Base-by-base conservation (phyloP, 2,888 invertebrate genomes). In the Chironomus tentans region DNA sequence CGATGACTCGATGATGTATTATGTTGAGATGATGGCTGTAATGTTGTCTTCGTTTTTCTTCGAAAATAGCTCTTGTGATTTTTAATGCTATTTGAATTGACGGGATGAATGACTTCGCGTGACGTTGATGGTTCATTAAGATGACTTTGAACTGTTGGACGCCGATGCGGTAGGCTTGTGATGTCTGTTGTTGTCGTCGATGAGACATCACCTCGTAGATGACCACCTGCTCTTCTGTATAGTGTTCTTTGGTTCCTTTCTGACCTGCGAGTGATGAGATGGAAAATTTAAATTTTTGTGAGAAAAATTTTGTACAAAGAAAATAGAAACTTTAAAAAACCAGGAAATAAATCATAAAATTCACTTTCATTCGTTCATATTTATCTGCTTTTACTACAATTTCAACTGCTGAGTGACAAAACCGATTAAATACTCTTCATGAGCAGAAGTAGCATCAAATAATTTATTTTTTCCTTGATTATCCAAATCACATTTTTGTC, bases 141-240 rank as follows among this genome's bases (percentile, higher is more conserved):
- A 79, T 65, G 65, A 65, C 22, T 24, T 65, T 80, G 75, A 81
- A 48, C 75, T 75, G 46, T 71, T 65, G 70, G 61, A 77, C 46
- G 38, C n/a, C 10, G n/a, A 69, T 24, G 56, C 68, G 3, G 10
- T 38, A 10, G 21, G 38, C 10, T 65, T 80, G 75, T 81, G 47
- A 75, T 75, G 38, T 71, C 68, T 74, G 61, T 77, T 50, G 38
- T 18, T 13, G n/a, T 70, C 7, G 21, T 18, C 22, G 72, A 72
- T 62, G 80, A 79, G 74, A 80, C 79, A 3, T 80, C 78, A 77
- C 83, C 82, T 77, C 83, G 83, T 77, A 91, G 84, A 80, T 91
- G 91, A 69, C 91, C 92, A 61, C 90, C 91, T 79, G 90, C 88
- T 77, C 91, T 84, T 77, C 90, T 86, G 79, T 89, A 89, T 78